Conservation (phyloP, 2,113 vertebrate genomes). For the Nothobranchius kuhntae region DNA sequence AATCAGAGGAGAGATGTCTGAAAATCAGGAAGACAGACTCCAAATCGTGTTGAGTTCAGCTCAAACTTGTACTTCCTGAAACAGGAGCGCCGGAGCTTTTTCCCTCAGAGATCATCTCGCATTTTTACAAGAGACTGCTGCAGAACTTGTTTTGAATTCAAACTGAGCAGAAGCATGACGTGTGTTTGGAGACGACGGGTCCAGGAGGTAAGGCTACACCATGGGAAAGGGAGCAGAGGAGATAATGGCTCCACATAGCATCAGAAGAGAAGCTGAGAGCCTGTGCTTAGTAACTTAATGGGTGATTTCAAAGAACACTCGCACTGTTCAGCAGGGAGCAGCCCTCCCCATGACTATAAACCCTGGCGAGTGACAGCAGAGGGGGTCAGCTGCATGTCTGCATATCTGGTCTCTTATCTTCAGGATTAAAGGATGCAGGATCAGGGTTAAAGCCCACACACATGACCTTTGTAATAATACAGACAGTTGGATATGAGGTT, state of each 20-base stretch:
- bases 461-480: too few relatives aligned
- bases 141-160: too few relatives aligned
- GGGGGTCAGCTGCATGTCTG: conserved; percentile 38
- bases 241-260: conserved; percentile 70
- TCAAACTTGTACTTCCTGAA: too few relatives aligned
- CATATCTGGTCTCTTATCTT: conserved; percentile 9
- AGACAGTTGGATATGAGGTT: too few relatives aligned
- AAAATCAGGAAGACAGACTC: too few relatives aligned
- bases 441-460: too few relatives aligned
- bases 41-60: too few relatives aligned
- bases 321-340: conserved; percentile 83
- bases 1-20: too few relatives aligned
- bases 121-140: too few relatives aligned
- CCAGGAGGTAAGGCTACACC: conserved; percentile 61
- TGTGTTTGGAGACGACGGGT: conserved; percentile 11
- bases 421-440: conserved; percentile 2
- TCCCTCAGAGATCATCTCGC: too few relatives aligned
- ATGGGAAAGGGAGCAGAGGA: conserved; percentile 60
- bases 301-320: conserved; percentile 75
- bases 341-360: conserved; percentile 72
- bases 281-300: conserved; percentile 71
- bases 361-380: conserved; percentile 49
- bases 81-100: too few relatives aligned
- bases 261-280: conserved; percentile 61
- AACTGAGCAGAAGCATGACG: not conserved